A percentile compares a stretch with the other conserved stretches of the same genome.
Conservation (phyloP, 2,113 vertebrate species). For the Dryoscopus gambensis region DNA sequence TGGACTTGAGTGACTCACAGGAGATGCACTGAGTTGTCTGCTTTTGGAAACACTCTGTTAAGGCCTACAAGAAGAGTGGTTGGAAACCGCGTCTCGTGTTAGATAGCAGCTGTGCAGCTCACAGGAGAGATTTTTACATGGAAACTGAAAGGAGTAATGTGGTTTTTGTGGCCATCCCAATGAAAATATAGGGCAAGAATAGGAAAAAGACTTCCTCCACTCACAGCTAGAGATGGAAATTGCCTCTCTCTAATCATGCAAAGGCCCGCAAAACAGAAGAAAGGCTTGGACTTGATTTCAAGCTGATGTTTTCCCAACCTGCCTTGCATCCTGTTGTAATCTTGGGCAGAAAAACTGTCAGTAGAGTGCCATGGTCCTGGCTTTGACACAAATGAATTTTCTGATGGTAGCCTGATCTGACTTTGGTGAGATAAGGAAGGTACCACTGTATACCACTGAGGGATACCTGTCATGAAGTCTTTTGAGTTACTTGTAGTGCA, state of each 20-base stretch:
- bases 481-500: background rate
- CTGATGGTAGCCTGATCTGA: background rate
- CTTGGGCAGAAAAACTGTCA: background rate
- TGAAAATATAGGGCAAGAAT: background rate
- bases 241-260: background rate
- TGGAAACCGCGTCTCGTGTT: background rate
- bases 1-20: background rate
- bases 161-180: background rate
- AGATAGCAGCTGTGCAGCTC: background rate
- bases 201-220: background rate
- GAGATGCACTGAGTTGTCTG: background rate
- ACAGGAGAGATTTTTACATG: background rate
- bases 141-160: background rate
- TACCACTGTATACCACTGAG: background rate
- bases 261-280: background rate
- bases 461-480: background rate
- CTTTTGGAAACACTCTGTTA: background rate
- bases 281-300: background rate
- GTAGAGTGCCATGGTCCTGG: background rate
- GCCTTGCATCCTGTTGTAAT: background rate
- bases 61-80: background rate
- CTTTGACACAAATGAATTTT: background rate
- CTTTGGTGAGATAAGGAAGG: background rate
- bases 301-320: background rate
- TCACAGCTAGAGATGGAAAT: background rate